These are phyloP conservation scores for Lepidurus packardi DNA, from an alignment of 1,140 invertebrate genomes.

Conservation along the genomic window DNA sequence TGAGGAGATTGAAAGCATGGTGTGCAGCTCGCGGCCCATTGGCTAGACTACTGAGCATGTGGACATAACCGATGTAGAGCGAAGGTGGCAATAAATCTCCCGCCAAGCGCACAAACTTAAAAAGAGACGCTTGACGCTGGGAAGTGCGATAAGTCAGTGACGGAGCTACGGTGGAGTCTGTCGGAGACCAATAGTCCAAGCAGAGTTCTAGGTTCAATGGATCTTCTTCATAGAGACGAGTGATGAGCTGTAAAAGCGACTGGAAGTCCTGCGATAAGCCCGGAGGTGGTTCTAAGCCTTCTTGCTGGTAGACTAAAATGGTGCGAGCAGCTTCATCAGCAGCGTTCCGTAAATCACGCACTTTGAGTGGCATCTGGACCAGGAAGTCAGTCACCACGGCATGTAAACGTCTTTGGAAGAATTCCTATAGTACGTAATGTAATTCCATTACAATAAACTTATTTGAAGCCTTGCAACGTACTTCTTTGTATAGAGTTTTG, in stretches of 20 bases:
- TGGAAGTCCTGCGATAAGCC: conserved; percentile 75
- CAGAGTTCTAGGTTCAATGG: conserved; percentile 62
- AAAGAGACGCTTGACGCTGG: conserved; percentile 62
- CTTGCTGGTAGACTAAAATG: conserved; percentile 68
- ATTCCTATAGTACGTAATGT: conserved; percentile 50
- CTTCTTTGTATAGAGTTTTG: conserved; percentile 62
- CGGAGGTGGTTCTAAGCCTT: conserved; percentile 71
- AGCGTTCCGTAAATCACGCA: conserved; percentile 70
- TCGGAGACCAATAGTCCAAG: conserved; percentile 75
- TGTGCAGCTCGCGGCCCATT: conserved; percentile 63
- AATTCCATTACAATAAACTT: conserved; percentile 29
- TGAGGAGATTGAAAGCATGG: conserved; percentile 80
- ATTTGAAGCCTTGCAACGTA: conserved; percentile 42
- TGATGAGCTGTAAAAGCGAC: conserved; percentile 68
- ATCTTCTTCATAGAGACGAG: conserved; percentile 70
- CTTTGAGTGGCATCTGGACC: conserved; percentile 83
- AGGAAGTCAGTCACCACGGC: conserved; percentile 86
- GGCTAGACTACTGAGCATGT: conserved; percentile 76
- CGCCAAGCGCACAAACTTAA: conserved; percentile 83
- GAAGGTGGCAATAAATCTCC: conserved; percentile 78
- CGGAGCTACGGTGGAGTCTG: conserved; percentile 45
- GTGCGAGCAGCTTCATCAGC: conserved; percentile 84
- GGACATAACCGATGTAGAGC: conserved; percentile 78
- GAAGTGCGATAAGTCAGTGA: conserved; percentile 44
- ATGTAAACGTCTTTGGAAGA: conserved; percentile 78